These are phyloP conservation scores for Sciurus vulgaris DNA, from an alignment of 2,797 vertebrate species.

Conservation along the genomic window DNA sequence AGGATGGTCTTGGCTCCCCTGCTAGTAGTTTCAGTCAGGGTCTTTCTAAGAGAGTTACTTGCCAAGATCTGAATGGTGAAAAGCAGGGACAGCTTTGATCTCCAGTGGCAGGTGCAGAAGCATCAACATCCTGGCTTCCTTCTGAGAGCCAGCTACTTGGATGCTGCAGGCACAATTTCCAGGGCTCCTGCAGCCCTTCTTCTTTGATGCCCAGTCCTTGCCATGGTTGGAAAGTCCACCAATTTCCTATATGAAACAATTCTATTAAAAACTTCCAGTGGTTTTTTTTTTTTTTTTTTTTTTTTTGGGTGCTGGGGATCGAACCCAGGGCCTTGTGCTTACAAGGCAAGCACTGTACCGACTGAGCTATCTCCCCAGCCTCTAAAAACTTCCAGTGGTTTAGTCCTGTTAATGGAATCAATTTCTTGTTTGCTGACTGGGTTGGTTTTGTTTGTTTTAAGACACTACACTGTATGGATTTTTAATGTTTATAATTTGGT, in stretches of 20 bases:
- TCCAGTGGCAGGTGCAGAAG: background rate
- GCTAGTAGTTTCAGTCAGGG: fast-evolving
- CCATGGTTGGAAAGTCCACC: background rate
- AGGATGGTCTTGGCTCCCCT: background rate
- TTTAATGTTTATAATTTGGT: no score
- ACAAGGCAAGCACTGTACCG: no score
- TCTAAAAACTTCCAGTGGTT: background rate
- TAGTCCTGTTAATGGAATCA: no score
- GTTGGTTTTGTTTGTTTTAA: background rate
- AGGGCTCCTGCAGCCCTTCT: background rate
- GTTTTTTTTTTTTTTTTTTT: no score
- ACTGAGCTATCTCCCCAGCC: no score
- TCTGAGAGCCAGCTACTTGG: background rate
- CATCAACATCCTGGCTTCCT: background rate
- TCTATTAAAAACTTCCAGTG: background rate
- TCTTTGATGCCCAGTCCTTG: fast-evolving
- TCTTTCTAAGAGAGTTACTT: fast-evolving
- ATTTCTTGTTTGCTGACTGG: background rate
- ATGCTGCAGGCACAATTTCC: fast-evolving
- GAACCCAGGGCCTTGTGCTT: no score
- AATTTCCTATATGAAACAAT: background rate
- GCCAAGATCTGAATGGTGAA: background rate
- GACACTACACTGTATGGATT: no score
- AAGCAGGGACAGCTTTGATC: fast-evolving
- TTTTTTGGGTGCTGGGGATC: no score